Evolutionary conservation across 1,140 invertebrate genomes (phyloP).

Genomic region (Atta cephalotes): DNA sequence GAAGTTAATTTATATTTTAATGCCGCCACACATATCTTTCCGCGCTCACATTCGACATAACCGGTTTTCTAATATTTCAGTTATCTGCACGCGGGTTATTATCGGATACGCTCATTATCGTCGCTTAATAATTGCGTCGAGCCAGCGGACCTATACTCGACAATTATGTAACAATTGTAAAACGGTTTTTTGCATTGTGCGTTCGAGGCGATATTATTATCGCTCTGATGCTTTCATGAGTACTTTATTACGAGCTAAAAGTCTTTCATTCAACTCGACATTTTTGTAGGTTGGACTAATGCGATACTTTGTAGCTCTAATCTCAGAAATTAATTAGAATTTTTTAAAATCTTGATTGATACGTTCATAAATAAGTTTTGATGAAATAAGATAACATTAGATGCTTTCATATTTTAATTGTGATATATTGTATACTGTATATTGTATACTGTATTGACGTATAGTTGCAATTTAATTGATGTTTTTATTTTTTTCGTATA

Average conservation of each 20-base stretch:
- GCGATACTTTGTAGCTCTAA: neutral
- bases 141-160: neutral
- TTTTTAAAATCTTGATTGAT: neutral
- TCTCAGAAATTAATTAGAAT: neutral
- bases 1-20: neutral
- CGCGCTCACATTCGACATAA: slow-evolving; percentile 1
- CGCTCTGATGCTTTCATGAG: slow-evolving; percentile 13
- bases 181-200: slow-evolving; percentile 32
- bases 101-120: slow-evolving; percentile 43
- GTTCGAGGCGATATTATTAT: slow-evolving; percentile 44
- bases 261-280: slow-evolving; percentile 3
- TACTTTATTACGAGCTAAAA: slow-evolving; percentile 17
- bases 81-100: slow-evolving; percentile 35
- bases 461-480: neutral
- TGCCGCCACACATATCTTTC: neutral
- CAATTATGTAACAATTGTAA: slow-evolving; percentile 55
- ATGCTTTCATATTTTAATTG: neutral
- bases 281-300: slow-evolving; percentile 10
- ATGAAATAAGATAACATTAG: neutral
- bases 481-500: neutral
- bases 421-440: neutral
- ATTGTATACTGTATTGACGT: neutral
- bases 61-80: slow-evolving; percentile 48
- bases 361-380: slow-evolving; percentile 1
- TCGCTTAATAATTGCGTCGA: slow-evolving; percentile 36